A percentile compares a stretch with the other conserved stretches of the same genome.
phyloP scores from a whole-genome alignment of 2,888 invertebrate genomes.

The Amblyjoppa fuscipennis region DNA sequence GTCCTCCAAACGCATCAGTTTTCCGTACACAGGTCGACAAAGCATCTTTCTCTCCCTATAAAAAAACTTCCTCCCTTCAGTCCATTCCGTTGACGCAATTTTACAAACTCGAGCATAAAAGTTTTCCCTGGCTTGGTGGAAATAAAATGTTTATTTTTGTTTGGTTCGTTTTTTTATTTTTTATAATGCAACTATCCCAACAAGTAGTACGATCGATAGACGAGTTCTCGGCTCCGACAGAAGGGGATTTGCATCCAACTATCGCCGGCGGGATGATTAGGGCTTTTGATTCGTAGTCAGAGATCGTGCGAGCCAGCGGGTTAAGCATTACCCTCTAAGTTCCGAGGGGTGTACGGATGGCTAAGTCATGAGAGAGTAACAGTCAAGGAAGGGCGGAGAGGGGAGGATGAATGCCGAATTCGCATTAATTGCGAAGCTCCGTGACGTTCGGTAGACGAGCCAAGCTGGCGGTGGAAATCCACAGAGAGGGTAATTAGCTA shows the following conservation, averaged over 20 bases:
- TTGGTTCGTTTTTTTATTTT: neutral
- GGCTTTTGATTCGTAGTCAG: constrained; percentile 29
- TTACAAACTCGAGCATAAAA: too few relatives aligned
- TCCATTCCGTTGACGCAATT: too few relatives aligned
- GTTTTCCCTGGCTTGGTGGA: too few relatives aligned
- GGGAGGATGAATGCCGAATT: constrained; percentile 29
- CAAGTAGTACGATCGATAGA: neutral
- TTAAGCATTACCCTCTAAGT: constrained; percentile 6
- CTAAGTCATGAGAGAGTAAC: neutral
- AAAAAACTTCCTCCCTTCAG: too few relatives aligned
- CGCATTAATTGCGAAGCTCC: constrained; percentile 52
- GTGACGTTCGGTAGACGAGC: constrained; percentile 26
- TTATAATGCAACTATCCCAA: neutral
- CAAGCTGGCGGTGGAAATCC: constrained; percentile 22
- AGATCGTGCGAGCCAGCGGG: constrained; percentile 20
- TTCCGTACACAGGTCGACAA: too few relatives aligned
- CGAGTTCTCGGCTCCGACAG: neutral
- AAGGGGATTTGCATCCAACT: constrained; percentile 10
- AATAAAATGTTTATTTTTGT: neutral
- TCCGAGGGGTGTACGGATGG: neutral
- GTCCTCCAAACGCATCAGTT: too few relatives aligned
- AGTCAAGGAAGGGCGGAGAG: neutral
- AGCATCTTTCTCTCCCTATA: too few relatives aligned
- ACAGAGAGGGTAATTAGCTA: constrained; percentile 42
- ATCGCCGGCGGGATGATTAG: constrained; percentile 16